Evolutionary conservation across 37 sponge, comb jelly and placozoan genomes (phyloP).

Genomic region (Mnemiopsis leidyi): DNA sequence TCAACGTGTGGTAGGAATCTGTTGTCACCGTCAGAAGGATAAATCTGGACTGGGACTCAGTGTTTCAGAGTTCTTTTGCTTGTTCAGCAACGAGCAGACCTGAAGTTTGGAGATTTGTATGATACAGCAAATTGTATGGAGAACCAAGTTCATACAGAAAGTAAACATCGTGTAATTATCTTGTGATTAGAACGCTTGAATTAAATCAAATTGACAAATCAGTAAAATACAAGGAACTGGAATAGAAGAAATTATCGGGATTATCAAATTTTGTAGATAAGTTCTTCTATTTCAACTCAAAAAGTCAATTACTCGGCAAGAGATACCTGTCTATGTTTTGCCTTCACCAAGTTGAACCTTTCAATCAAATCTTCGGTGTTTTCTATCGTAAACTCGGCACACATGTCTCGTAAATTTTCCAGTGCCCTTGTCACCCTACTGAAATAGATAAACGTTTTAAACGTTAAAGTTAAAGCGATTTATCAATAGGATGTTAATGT

Average conservation of each 20-base stretch:
- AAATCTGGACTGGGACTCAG: neutral
- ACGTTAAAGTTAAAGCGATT: too few species aligned
- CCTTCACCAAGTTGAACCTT: neutral
- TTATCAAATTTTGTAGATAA: too few species aligned
- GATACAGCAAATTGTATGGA: too few species aligned
- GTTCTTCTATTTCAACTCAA: too few species aligned
- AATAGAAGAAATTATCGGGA: too few species aligned
- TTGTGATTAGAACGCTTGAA: too few species aligned
- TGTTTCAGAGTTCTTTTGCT: neutral
- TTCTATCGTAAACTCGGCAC: neutral
- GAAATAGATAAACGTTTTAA: neutral
- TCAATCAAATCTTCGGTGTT: slow-evolving; percentile 55
- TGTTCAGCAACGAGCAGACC: slow-evolving; percentile 22
- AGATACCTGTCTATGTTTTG: slow-evolving; percentile 60
- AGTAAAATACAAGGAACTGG: too few species aligned
- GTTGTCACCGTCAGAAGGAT: slow-evolving; percentile 1
- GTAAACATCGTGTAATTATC: too few species aligned
- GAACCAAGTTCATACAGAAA: too few species aligned
- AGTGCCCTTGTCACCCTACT: slow-evolving; percentile 15
- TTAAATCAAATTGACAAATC: too few species aligned
- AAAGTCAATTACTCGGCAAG: too few species aligned
- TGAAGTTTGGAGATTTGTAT: too few species aligned
- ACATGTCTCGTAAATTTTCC: slow-evolving; percentile 11
- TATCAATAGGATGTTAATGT: neutral
- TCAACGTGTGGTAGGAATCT: neutral